Evolutionary conservation across 2,113 vertebrate species (phyloP).

Genomic region (Caretta caretta): DNA sequence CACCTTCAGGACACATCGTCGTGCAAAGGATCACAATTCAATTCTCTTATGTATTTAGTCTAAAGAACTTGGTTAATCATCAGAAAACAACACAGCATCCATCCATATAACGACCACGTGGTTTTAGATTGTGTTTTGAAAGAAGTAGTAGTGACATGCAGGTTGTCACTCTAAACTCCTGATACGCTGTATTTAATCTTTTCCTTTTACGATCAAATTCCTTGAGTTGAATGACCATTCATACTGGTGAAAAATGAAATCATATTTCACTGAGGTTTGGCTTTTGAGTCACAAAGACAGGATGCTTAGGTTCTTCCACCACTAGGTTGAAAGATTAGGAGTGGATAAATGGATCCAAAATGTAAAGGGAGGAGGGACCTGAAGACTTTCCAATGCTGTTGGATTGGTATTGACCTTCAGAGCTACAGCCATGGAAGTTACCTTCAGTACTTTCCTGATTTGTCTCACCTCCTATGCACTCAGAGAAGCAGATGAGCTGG

Average conservation of each 20-base stretch:
- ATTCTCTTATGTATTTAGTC: neutral
- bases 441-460: neutral
- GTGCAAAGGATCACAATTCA: neutral
- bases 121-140: neutral
- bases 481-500: neutral
- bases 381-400: neutral
- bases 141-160: neutral
- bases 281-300: neutral
- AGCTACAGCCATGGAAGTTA: neutral
- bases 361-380: neutral
- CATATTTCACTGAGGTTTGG: neutral
- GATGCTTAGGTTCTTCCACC: neutral
- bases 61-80: neutral
- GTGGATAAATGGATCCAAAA: neutral
- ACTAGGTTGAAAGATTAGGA: neutral
- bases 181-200: neutral
- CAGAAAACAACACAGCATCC: neutral
- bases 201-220: neutral
- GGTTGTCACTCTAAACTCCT: neutral
- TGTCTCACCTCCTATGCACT: neutral
- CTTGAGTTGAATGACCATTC: neutral
- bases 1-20: neutral
- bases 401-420: neutral
- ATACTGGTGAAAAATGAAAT: neutral
- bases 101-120: neutral